These are phyloP conservation scores for Pemphredon lugubris DNA, from an alignment of 2,888 invertebrate genomes.

Conservation along the genomic window DNA sequence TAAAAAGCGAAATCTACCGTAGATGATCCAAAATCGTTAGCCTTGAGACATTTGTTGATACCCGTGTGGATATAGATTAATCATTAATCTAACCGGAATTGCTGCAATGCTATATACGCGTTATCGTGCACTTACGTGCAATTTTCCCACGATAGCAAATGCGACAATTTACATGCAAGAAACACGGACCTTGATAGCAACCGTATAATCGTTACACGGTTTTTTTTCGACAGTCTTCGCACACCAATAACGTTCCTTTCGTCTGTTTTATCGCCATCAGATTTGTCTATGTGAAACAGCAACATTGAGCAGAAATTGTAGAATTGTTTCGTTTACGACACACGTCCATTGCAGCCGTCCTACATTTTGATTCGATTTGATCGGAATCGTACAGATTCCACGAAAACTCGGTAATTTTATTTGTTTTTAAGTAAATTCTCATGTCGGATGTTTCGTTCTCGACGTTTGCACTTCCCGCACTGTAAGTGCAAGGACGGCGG, in stretches of 20 bases:
- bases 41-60: conserved; percentile 27
- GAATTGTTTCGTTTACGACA: background rate
- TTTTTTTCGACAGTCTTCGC: background rate
- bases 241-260: background rate
- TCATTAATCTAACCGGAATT: conserved; percentile 2
- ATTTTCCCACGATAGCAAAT: conserved; percentile 1
- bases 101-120: conserved; percentile 7
- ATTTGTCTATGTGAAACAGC: conserved; percentile 21
- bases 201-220: background rate
- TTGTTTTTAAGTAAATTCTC: too few species aligned
- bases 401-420: too few species aligned
- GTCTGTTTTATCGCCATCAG: conserved; percentile 3
- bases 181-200: conserved; percentile 21
- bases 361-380: too few species aligned
- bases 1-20: conserved; percentile 18
- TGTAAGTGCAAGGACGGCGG: conserved; percentile 16
- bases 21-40: conserved; percentile 38
- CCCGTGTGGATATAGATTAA: background rate
- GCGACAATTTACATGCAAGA: conserved; percentile 37
- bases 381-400: too few species aligned
- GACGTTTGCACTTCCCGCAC: conserved; percentile 1
- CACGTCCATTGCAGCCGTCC: conserved; percentile 3
- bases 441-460: too few species aligned
- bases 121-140: conserved; percentile 16
- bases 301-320: conserved; percentile 33